Evolutionary conservation across 1,140 invertebrate genomes (phyloP), one percentile per base, ranked within the genome.

Genomic region (Eriosoma lanigerum): DNA sequence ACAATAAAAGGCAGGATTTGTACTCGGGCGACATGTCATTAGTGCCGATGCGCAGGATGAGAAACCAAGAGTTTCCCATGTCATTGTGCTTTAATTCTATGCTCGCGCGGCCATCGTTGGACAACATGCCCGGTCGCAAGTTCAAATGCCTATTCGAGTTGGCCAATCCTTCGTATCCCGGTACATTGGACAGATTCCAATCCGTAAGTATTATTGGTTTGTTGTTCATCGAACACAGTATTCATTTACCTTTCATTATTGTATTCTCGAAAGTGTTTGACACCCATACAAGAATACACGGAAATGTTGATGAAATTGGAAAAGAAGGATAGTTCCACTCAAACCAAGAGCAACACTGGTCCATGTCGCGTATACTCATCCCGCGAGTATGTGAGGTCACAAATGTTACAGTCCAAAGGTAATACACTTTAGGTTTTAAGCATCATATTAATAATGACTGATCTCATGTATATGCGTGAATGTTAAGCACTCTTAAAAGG

Each of bases 251-350:
- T 73, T 29, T 21, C 32, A 38, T 38, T 4, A 38, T 38, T 38
- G 32, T 38, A 3, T 38, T 38, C 10, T 56, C 24, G n/a, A 12
- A 19, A 76, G 73, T 76, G 73, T 76, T n/a, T 76, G 32, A 76
- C 54, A 15, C 73, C 73, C 15, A 76, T 76, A 17, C 54, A 76
- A 60, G 73, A 76, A 8, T 76, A 76, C 21, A 60, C 73, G 9
- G 73, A 76, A 76, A 76, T 76, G 73, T 60, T 76, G 73, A 4
- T 76, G 21, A 56, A 76, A 48, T 60, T 76, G 54, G 73, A 76
- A 17, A 76, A 58, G 9, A 56, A 76, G 1, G 52, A 21, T 12
- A 44, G 32, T 76, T 76, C 54, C 4, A 44, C 73, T 58, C 50
- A 76, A 6, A 24, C 73, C 8, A 76, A 15, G 24, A 76, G n/a